phyloP scores from a whole-genome alignment of 2,113 vertebrate species.

The Ginglymostoma cirratum region DNA sequence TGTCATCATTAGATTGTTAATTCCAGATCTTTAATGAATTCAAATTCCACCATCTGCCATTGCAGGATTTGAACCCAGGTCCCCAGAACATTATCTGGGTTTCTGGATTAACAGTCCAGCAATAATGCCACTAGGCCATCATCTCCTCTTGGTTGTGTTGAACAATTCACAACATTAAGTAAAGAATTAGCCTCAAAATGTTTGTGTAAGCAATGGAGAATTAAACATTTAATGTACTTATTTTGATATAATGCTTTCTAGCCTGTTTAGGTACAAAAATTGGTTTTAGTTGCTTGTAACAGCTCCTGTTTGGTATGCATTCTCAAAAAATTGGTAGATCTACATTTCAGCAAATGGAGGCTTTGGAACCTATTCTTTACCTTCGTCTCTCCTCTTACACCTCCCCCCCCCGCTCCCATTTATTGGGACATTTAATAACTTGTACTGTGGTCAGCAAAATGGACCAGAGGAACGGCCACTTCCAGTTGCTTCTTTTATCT shows the following conservation, averaged over 20 bases:
- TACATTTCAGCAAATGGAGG: background rate
- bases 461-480: background rate
- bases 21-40: too few species aligned
- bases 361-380: background rate
- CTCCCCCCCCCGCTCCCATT: too few species aligned
- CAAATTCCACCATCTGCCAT: too few species aligned
- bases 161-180: background rate
- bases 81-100: too few species aligned
- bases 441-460: background rate
- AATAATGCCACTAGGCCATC: too few species aligned
- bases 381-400: background rate
- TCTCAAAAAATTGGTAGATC: background rate
- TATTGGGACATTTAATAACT: background rate
- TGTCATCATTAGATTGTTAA: too few species aligned
- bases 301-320: background rate
- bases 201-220: background rate
- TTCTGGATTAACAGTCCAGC: too few species aligned
- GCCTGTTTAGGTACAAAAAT: background rate
- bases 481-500: too few species aligned
- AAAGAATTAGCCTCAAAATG: background rate
- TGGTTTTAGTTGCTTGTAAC: background rate
- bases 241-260: conserved; percentile 16
- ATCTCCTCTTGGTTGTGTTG: background rate
- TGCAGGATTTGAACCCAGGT: too few species aligned
- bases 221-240: background rate